Conservation (phyloP, 2,797 vertebrate genomes). For the Notamacropus eugenii region DNA sequence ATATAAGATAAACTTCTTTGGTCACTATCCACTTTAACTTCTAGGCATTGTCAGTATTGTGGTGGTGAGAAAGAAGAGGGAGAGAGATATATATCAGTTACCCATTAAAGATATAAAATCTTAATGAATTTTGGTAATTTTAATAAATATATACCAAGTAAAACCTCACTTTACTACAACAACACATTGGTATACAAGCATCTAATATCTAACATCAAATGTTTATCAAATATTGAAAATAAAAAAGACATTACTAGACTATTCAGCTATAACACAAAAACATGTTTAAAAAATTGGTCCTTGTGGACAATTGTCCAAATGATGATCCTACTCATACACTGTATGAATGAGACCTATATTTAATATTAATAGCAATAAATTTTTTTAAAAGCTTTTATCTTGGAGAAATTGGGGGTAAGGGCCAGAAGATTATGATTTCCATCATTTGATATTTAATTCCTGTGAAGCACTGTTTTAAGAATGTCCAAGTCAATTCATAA, state of each 20-base stretch:
- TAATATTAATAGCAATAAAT: slow-evolving; percentile 84
- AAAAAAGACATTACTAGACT: slow-evolving; percentile 85
- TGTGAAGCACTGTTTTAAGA: slow-evolving; percentile 50
- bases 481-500: not conserved
- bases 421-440: slow-evolving; percentile 61
- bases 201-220: slow-evolving; percentile 87
- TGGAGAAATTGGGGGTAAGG: slow-evolving; percentile 84
- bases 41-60: slow-evolving; percentile 17
- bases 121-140: slow-evolving; percentile 85
- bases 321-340: slow-evolving; percentile 88
- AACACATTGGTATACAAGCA: slow-evolving; percentile 87
- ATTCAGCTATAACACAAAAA: slow-evolving; percentile 85
- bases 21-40: not conserved
- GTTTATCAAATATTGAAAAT: slow-evolving; percentile 86
- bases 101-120: slow-evolving; percentile 79
- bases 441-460: slow-evolving; percentile 59
- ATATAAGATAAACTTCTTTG: slow-evolving; percentile 18
- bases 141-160: slow-evolving; percentile 90
- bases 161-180: slow-evolving; percentile 89
- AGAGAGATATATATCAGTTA: slow-evolving; percentile 63
- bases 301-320: slow-evolving; percentile 86
- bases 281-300: slow-evolving; percentile 85
- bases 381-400: slow-evolving; percentile 83
- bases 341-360: slow-evolving; percentile 90
- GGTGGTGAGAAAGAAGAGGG: slow-evolving; percentile 21